A percentile compares a stretch with the other conserved stretches of the same genome.
Conservation (phyloP, 2,888 invertebrate genomes). For the Phasia obesa region DNA sequence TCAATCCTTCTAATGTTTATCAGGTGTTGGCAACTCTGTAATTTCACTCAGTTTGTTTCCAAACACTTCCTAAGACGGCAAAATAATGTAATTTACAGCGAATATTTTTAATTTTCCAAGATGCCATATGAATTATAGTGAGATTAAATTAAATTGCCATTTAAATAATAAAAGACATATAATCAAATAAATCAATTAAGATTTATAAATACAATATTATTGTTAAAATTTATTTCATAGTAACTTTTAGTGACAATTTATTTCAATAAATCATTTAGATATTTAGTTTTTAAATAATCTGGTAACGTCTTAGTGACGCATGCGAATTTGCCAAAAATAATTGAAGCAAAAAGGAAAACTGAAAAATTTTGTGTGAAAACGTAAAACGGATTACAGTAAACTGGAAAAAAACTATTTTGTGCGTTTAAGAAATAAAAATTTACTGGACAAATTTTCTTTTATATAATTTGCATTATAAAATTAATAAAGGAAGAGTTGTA, state of each 20-base stretch:
- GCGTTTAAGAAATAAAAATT: constrained; percentile 52
- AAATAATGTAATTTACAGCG: not conserved
- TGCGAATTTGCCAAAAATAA: constrained; percentile 64
- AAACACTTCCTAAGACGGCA: constrained; percentile 44
- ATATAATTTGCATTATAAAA: constrained; percentile 42
- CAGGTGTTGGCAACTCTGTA: not conserved
- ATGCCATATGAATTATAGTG: not conserved
- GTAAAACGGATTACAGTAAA: constrained; percentile 67
- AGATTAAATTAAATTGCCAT: not conserved
- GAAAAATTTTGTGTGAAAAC: constrained; percentile 72
- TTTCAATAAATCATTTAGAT: not conserved
- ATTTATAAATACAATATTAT: no score
- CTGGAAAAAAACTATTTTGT: constrained; percentile 59
- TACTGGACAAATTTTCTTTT: constrained; percentile 45
- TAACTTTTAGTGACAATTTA: not conserved
- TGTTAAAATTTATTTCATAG: not conserved
- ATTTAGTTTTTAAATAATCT: not conserved
- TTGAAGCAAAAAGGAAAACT: constrained; percentile 70
- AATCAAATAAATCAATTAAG: not conserved
- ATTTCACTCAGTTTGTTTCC: not conserved
- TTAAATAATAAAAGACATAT: not conserved
- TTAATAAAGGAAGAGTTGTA: constrained; percentile 22
- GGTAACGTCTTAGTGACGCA: constrained; percentile 56
- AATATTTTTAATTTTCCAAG: constrained; percentile 1
- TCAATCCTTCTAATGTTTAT: no score